phyloP scores from a whole-genome alignment of 2,888 invertebrate species.

The Euphydryas editha region DNA sequence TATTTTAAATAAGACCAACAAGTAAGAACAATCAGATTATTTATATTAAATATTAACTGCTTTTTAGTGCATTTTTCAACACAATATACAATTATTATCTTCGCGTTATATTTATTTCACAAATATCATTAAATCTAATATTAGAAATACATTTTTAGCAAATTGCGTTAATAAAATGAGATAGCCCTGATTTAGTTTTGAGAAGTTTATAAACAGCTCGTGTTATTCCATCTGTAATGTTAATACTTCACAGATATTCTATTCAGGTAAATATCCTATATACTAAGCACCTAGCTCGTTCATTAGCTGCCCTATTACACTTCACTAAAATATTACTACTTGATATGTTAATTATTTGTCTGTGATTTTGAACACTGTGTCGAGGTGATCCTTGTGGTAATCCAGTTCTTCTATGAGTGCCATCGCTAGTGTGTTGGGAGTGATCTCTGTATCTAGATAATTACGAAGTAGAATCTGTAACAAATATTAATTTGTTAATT shows the following conservation, averaged over 20 bases:
- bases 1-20: no score
- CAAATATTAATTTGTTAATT: neutral
- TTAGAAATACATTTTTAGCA: no score
- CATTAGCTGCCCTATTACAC: neutral
- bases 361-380: constrained; percentile 62
- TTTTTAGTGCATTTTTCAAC: no score
- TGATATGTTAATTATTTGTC: constrained; percentile 50
- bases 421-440: constrained; percentile 89
- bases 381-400: constrained; percentile 80
- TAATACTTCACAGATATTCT: neutral
- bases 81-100: no score
- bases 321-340: neutral
- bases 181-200: no score
- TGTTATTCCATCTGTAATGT: no score
- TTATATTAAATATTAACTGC: no score
- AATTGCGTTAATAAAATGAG: no score
- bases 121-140: no score
- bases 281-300: neutral
- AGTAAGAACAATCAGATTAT: no score
- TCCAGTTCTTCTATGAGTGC: constrained; percentile 91
- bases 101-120: no score
- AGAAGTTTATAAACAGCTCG: no score
- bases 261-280: neutral
- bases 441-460: constrained; percentile 90
- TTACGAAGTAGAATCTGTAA: constrained; percentile 86